Evolutionary conservation across 2,113 vertebrate species (phyloP).

Genomic region (Scartelaos histophorus): DNA sequence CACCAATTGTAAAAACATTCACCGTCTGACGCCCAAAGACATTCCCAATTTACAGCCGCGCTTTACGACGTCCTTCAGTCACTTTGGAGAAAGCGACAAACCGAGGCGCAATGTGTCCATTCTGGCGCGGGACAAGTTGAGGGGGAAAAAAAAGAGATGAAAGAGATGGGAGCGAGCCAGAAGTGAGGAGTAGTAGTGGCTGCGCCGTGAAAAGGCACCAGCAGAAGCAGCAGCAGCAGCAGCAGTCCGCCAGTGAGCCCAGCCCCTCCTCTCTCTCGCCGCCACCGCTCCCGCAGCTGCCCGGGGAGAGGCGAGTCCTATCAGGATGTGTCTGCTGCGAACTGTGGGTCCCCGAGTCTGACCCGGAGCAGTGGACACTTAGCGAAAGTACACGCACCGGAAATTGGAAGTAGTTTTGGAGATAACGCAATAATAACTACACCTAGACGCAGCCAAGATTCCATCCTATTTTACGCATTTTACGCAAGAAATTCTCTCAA

Average conservation of each 20-base stretch:
- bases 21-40: slow-evolving; percentile 53
- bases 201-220: slow-evolving; percentile 35
- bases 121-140: slow-evolving; percentile 65
- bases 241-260: not conserved
- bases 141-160: slow-evolving; percentile 31
- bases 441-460: too few relatives aligned
- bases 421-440: too few relatives aligned
- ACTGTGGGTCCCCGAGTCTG: slow-evolving; percentile 11
- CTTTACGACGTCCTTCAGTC: slow-evolving; percentile 29
- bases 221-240: not conserved
- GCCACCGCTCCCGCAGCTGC: slow-evolving; percentile 24
- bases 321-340: slow-evolving; percentile 6
- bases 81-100: slow-evolving; percentile 38
- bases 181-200: slow-evolving; percentile 59
- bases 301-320: slow-evolving; percentile 35
- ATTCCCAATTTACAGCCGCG: slow-evolving; percentile 25
- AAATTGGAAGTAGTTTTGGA: not conserved
- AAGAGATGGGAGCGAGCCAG: slow-evolving; percentile 47
- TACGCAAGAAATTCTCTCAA: not conserved
- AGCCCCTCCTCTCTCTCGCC: slow-evolving; percentile 58
- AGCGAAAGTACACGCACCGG: not conserved
- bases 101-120: slow-evolving; percentile 40
- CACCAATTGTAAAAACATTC: slow-evolving; percentile 64
- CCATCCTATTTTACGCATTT: too few relatives aligned
- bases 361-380: slow-evolving; percentile 9